Evolutionary conservation across 2,113 vertebrate species (phyloP).

Genomic region (Plotosus lineatus): DNA sequence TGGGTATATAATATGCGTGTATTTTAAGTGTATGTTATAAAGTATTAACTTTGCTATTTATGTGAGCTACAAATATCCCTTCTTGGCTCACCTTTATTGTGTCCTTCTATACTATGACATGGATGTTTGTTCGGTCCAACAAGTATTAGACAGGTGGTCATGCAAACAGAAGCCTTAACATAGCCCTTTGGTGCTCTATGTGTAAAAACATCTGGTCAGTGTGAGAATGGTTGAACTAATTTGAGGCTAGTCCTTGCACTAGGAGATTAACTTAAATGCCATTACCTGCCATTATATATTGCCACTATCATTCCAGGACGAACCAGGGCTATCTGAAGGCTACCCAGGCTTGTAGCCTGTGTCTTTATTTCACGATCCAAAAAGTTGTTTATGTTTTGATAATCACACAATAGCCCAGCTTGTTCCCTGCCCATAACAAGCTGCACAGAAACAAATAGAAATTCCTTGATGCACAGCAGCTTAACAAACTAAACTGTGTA

Average conservation of each 20-base stretch:
- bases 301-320: too few relatives aligned
- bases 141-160: background rate
- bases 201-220: conserved; percentile 20
- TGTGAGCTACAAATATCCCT: background rate
- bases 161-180: conserved; percentile 6
- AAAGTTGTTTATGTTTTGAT: too few relatives aligned
- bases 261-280: conserved; percentile 47
- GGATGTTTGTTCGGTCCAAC: background rate
- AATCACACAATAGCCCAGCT: too few relatives aligned
- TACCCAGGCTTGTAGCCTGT: too few relatives aligned
- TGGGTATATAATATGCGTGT: background rate
- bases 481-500: too few relatives aligned
- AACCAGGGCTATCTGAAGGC: too few relatives aligned
- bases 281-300: too few relatives aligned
- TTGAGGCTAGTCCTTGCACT: conserved; percentile 26
- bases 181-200: background rate
- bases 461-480: too few relatives aligned
- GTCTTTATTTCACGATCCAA: too few relatives aligned
- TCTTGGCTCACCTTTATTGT: background rate
- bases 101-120: background rate
- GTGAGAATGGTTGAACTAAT: background rate
- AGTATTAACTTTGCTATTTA: background rate
- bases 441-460: too few relatives aligned
- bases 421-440: too few relatives aligned
- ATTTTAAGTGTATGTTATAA: background rate